phyloP scores from a whole-genome alignment of 1,140 invertebrate genomes.

The Sipha flava region DNA sequence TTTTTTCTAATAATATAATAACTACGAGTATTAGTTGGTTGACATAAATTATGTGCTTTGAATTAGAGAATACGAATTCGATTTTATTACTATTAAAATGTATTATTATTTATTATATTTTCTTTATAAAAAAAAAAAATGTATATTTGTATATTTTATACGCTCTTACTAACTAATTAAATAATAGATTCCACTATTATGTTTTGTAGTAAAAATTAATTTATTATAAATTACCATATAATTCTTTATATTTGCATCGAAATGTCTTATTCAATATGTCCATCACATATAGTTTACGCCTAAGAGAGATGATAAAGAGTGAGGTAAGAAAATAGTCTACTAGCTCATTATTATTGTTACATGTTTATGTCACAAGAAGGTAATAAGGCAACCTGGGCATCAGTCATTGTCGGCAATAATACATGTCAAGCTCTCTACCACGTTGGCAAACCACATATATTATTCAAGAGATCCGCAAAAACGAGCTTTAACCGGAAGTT shows the following conservation, averaged over 20 bases:
- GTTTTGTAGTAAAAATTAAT: no score
- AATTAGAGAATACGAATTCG: no score
- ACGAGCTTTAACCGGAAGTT: not conserved
- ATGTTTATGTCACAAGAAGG: not conserved
- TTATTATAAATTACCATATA: not conserved
- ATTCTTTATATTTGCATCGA: not conserved
- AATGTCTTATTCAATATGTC: not conserved
- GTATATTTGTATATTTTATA: no score
- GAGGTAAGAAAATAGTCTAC: not conserved
- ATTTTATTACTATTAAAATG: no score
- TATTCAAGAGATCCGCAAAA: slow-evolving; percentile 17
- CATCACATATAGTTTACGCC: not conserved
- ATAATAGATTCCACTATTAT: no score
- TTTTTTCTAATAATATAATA: no score
- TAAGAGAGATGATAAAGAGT: not conserved
- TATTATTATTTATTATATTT: no score
- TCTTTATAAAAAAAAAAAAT: no score
- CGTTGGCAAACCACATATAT: slow-evolving; percentile 19
- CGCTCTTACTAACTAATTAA: no score
- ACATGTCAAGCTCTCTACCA: slow-evolving; percentile 2
- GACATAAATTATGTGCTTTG: no score
- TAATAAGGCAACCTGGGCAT: slow-evolving; percentile 23
- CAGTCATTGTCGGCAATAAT: slow-evolving; percentile 28
- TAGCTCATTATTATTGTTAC: slow-evolving; percentile 20
- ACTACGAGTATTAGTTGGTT: no score